These are phyloP conservation scores for Drosophila longiperda DNA, from an alignment of 2,888 invertebrate genomes.

Conservation along the genomic window DNA sequence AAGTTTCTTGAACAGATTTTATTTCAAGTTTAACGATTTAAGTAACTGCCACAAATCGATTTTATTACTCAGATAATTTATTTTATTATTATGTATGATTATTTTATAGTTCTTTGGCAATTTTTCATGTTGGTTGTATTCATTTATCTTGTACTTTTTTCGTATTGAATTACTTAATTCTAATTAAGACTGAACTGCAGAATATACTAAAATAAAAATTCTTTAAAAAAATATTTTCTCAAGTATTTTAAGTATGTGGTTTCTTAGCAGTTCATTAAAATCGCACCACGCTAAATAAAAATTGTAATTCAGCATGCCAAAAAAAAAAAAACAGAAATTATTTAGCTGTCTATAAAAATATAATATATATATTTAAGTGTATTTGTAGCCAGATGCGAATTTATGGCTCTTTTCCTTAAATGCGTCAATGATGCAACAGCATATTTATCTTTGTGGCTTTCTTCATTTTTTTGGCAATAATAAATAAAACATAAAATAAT, in stretches of 20 bases:
- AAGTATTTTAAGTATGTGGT: neutral
- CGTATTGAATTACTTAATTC: conserved; percentile 14
- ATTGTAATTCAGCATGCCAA: conserved; percentile 5
- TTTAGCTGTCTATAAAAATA: neutral
- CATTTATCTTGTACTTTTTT: neutral
- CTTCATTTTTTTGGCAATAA: neutral
- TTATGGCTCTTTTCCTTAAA: neutral
- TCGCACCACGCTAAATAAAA: conserved; percentile 29
- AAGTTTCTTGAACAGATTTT: conserved; percentile 24
- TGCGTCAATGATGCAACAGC: neutral
- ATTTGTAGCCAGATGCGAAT: neutral
- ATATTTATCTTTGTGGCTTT: neutral
- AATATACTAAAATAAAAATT: no score
- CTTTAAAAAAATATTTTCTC: no score
- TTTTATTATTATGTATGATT: conserved; percentile 6
- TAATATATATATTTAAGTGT: neutral
- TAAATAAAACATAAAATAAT: neutral
- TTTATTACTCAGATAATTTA: neutral
- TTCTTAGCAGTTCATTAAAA: conserved; percentile 37
- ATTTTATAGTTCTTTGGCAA: neutral
- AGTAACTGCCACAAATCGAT: neutral
- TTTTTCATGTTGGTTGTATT: neutral
- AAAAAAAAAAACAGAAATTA: neutral
- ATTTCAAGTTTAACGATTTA: conserved; percentile 6
- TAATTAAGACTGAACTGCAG: conserved; percentile 36